Evolutionary conservation across 2,888 invertebrate species (phyloP).

Genomic region (Heliothis peltigera): DNA sequence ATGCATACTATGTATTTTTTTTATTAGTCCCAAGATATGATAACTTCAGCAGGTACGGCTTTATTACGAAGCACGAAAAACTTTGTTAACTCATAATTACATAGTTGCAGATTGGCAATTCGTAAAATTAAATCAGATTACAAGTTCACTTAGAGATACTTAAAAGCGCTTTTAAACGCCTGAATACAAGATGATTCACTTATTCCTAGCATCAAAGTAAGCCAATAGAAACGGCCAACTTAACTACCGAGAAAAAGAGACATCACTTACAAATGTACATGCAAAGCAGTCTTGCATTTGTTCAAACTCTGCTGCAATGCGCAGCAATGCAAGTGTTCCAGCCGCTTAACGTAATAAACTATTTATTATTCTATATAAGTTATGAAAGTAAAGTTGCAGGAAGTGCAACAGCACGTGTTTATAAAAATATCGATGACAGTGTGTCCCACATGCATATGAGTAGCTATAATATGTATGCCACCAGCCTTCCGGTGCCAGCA

Average conservation of each 20-base stretch:
- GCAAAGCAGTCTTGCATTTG: slow-evolving; percentile 29
- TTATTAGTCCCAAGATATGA: not conserved
- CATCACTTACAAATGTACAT: slow-evolving; percentile 46
- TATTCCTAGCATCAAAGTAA: slow-evolving; percentile 44
- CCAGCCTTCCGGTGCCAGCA: slow-evolving; percentile 78
- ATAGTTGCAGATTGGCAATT: not conserved
- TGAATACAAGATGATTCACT: slow-evolving; percentile 39
- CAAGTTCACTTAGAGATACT: slow-evolving; percentile 5
- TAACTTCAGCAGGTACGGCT: not conserved
- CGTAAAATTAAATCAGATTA: not conserved
- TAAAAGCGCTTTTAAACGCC: slow-evolving; percentile 15
- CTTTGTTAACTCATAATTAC: not conserved
- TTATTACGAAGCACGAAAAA: not conserved
- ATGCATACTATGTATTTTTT: not conserved
- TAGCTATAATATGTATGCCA: slow-evolving; percentile 75
- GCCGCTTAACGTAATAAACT: slow-evolving; percentile 42
- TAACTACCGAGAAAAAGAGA: slow-evolving; percentile 46
- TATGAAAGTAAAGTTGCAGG: slow-evolving; percentile 74
- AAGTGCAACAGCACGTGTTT: slow-evolving; percentile 69
- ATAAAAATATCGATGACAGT: slow-evolving; percentile 73
- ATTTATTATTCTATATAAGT: slow-evolving; percentile 60
- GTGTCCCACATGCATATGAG: slow-evolving; percentile 75
- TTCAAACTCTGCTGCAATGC: slow-evolving; percentile 19
- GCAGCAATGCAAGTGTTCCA: slow-evolving; percentile 33
- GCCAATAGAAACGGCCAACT: slow-evolving; percentile 49